Percentiles rank a stretch among this genome's conserved stretches.
phyloP scores from a whole-genome alignment of 2,113 vertebrate genomes.

The Hymenochirus boettgeri region DNA sequence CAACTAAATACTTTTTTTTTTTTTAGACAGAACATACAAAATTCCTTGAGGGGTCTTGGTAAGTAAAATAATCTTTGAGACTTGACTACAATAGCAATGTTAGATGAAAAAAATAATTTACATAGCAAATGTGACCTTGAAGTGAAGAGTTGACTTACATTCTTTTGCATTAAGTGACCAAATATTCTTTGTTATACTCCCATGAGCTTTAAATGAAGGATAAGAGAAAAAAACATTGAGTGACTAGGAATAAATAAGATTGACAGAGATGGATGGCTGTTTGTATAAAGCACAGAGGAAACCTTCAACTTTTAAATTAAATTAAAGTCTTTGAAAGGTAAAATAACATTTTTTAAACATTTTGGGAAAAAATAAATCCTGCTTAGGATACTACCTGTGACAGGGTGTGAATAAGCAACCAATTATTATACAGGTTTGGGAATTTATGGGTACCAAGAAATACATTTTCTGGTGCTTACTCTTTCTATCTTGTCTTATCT shows the following conservation, averaged over 20 bases:
- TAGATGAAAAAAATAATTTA: slow-evolving; percentile 20
- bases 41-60: slow-evolving; percentile 17
- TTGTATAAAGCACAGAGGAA: slow-evolving; percentile 22
- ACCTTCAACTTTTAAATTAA: slow-evolving; percentile 13
- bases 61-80: slow-evolving; percentile 8
- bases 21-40: slow-evolving; percentile 4
- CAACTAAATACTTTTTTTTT: neutral
- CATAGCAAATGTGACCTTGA: slow-evolving; percentile 21
- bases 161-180: slow-evolving; percentile 14
- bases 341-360: neutral
- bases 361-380: neutral
- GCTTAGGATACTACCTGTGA: no score
- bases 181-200: slow-evolving; percentile 20
- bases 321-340: slow-evolving; percentile 23
- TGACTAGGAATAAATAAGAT: slow-evolving; percentile 23
- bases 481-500: no score
- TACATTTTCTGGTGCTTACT: no score
- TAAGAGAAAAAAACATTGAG: slow-evolving; percentile 27
- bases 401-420: no score
- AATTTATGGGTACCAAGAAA: no score
- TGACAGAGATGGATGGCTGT: slow-evolving; percentile 13
- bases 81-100: slow-evolving; percentile 12
- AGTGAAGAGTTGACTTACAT: slow-evolving; percentile 20
- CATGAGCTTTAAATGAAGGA: slow-evolving; percentile 16
- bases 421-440: no score